Evolutionary conservation across 2,113 vertebrate species (phyloP).

Genomic region (Anthoscopus minutus): DNA sequence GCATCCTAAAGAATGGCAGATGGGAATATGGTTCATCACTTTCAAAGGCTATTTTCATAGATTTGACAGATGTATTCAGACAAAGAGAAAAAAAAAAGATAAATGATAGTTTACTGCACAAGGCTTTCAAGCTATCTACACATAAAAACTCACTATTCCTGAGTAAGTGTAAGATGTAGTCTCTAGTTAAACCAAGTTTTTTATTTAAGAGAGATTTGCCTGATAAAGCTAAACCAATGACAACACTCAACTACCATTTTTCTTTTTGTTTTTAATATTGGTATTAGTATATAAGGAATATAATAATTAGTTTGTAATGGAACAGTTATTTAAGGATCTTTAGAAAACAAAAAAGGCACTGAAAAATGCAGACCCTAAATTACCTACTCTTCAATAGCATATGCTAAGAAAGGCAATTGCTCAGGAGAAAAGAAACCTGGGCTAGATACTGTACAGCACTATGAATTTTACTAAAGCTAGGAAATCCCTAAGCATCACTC

Average conservation of each 20-base stretch:
- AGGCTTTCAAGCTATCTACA: slow-evolving; percentile 30
- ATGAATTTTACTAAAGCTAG: neutral
- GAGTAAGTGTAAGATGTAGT: neutral
- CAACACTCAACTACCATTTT: neutral
- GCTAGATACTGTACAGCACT: neutral
- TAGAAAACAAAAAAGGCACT: neutral
- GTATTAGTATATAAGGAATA: neutral
- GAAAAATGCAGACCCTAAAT: neutral
- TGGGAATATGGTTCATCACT: slow-evolving; percentile 31
- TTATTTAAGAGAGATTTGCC: neutral
- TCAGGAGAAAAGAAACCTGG: neutral
- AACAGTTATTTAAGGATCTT: neutral
- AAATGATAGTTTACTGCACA: slow-evolving; percentile 28
- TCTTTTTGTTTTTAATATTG: neutral
- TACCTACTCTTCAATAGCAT: neutral
- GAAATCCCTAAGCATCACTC: neutral
- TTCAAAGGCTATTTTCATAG: slow-evolving; percentile 51
- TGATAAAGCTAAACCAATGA: neutral
- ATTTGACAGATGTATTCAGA: slow-evolving; percentile 58
- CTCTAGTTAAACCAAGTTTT: neutral
- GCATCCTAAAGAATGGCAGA: slow-evolving; percentile 25
- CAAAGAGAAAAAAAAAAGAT: neutral
- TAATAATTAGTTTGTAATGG: neutral
- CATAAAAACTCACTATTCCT: neutral
- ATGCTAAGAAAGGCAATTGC: neutral